These are phyloP conservation scores for Odontophorus gujanensis DNA, from an alignment of 2,113 vertebrate genomes.

Conservation along the genomic window DNA sequence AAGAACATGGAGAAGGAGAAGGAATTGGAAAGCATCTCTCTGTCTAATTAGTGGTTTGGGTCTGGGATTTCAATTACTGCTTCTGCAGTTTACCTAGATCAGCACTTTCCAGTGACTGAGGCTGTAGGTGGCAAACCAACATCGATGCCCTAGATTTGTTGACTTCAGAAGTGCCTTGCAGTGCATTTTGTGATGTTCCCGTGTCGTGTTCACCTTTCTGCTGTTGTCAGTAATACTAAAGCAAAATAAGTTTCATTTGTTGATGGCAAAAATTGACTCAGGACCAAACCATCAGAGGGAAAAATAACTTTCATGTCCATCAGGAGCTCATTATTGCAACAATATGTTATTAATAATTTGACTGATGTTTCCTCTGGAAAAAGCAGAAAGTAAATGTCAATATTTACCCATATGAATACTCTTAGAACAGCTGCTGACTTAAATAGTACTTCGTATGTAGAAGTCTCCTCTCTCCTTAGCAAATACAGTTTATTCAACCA, in stretches of 20 bases:
- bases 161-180: not conserved
- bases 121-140: not conserved
- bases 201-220: not conserved
- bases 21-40: not conserved
- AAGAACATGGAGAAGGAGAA: not conserved
- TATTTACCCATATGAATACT: constrained; percentile 14
- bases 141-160: not conserved
- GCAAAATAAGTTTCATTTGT: not conserved
- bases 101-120: not conserved
- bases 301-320: not conserved
- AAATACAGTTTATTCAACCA: constrained; percentile 13
- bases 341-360: constrained; percentile 23
- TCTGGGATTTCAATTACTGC: not conserved
- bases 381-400: constrained; percentile 17
- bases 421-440: not conserved
- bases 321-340: constrained; percentile 20
- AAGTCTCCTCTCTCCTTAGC: not conserved
- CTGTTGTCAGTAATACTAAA: not conserved
- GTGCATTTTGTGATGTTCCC: not conserved
- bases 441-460: constrained; percentile 33
- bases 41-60: not conserved
- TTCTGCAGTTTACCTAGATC: not conserved
- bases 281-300: not conserved
- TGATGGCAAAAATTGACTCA: not conserved
- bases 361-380: not conserved